phyloP scores from a whole-genome alignment of 92 coral and sea anemone species.

The Parazoanthus swiftii region DNA sequence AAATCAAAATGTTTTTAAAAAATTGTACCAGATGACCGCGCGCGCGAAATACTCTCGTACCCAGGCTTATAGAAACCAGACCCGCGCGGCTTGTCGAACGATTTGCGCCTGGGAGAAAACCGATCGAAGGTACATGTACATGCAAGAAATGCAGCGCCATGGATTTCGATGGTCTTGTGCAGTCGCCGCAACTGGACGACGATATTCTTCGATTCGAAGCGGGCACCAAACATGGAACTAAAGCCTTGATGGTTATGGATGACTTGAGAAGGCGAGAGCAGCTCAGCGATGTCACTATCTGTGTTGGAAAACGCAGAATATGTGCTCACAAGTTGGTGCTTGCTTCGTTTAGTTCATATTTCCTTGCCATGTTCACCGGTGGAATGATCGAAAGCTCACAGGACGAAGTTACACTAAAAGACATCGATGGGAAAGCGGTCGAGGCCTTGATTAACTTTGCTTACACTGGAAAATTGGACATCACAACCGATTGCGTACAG shows the following conservation, averaged over 20 bases:
- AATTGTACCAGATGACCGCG: too few relatives aligned
- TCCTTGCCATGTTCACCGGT: constrained; percentile 85
- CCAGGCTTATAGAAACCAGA: too few relatives aligned
- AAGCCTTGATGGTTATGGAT: constrained; percentile 90
- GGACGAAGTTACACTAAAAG: constrained; percentile 68
- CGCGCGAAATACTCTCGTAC: too few relatives aligned
- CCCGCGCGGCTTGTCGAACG: too few relatives aligned
- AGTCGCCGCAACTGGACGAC: constrained; percentile 61
- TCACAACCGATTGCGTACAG: constrained; percentile 77
- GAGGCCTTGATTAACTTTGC: constrained; percentile 75
- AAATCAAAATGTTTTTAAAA: too few relatives aligned
- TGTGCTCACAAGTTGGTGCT: constrained; percentile 73
- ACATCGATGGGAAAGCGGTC: constrained; percentile 65
- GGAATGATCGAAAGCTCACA: constrained; percentile 74
- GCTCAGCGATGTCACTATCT: constrained; percentile 78
- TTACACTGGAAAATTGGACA: constrained; percentile 82
- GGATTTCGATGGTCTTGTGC: constrained; percentile 79
- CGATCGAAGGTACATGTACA: too few relatives aligned
- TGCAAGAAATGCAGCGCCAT: constrained; percentile 15
- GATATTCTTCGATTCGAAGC: constrained; percentile 74
- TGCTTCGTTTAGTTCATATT: constrained; percentile 78
- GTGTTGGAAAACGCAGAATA: constrained; percentile 66
- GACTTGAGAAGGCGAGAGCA: constrained; percentile 71
- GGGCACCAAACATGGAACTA: constrained; percentile 87
- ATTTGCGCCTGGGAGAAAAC: too few relatives aligned